Conservation (phyloP, 1,140 invertebrate species). For the Teleogryllus occipitalis region DNA sequence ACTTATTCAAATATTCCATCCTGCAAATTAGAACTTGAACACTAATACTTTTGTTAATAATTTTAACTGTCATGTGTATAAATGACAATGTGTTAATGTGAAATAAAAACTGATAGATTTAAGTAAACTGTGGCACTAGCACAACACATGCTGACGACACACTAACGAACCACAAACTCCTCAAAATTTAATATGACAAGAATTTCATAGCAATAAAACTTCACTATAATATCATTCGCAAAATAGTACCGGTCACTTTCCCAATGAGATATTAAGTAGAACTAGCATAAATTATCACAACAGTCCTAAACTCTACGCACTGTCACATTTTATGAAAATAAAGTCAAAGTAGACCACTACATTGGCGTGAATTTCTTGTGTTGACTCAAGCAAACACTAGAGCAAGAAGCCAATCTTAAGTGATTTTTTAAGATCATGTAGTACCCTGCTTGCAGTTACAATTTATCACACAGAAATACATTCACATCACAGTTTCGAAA, state of each 20-base stretch:
- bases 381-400: background rate
- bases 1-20: background rate
- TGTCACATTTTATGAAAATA: background rate
- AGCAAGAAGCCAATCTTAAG: background rate
- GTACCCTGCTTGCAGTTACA: background rate
- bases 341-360: background rate
- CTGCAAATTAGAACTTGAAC: background rate
- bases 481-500: background rate
- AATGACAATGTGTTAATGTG: background rate
- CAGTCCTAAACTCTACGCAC: background rate
- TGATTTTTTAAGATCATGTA: background rate
- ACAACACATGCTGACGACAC: background rate
- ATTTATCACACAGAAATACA: slow-evolving; percentile 5
- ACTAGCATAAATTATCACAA: background rate
- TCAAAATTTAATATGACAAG: background rate
- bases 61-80: no score
- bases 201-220: background rate
- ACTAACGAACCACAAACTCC: background rate
- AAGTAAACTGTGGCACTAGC: background rate
- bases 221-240: background rate
- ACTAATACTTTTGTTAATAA: background rate
- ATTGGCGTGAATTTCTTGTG: background rate
- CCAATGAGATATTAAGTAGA: background rate
- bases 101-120: background rate
- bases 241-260: background rate